A percentile compares a stretch with the other conserved stretches of the same genome.
phyloP scores from a whole-genome alignment of 2,113 vertebrate species.

The Barnardius zonarius region DNA sequence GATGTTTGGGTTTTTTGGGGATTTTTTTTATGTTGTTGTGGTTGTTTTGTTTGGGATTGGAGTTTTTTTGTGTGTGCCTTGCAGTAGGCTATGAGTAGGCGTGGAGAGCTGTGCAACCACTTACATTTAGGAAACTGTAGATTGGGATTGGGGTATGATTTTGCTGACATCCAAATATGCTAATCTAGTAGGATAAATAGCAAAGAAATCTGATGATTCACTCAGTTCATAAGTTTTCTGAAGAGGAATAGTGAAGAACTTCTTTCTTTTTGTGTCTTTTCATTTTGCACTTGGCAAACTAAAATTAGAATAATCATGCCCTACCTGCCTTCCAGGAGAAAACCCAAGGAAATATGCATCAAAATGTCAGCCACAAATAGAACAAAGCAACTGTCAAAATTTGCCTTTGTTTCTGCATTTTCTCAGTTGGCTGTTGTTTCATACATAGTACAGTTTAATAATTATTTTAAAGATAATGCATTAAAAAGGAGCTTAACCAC shows the following conservation, averaged over 20 bases:
- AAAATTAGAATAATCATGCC: neutral
- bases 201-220: neutral
- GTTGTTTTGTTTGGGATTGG: neutral
- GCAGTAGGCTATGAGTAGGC: neutral
- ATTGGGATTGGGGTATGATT: neutral
- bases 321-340: neutral
- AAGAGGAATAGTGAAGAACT: neutral
- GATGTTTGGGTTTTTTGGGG: accelerated
- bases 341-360: neutral
- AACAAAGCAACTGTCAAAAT: neutral
- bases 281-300: neutral
- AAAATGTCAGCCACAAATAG: neutral
- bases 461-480: neutral
- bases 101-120: neutral
- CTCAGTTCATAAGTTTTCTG: neutral
- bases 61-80: neutral
- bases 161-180: neutral
- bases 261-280: neutral
- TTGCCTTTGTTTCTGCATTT: neutral
- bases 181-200: neutral
- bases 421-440: neutral
- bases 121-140: neutral
- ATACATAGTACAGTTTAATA: neutral
- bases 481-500: neutral
- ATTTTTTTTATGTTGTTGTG: neutral